Base-by-base conservation (phyloP, 2,888 invertebrate genomes). In the Trimorus sp. region DNA sequence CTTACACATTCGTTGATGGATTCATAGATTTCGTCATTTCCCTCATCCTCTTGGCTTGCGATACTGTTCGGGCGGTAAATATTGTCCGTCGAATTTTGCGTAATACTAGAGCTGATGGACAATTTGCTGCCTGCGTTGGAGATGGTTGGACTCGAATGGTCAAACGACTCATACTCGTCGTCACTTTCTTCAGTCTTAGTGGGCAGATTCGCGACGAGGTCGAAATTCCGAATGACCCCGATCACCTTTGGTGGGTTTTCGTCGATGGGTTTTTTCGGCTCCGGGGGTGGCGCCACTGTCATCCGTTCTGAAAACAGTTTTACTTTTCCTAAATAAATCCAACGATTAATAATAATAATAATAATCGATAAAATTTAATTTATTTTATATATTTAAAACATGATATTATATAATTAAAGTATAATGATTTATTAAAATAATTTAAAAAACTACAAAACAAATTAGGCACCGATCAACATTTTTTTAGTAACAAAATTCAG, bases 131-230 rank as follows among this genome's bases (percentile, higher is more conserved):
- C 86, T 5, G 85, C 86, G 3, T 87, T 86, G 0, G 79, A 81
- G 11, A 89, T 83, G 7, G 66, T 79, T 9, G 63, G 15, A 15
- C 58, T 70, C 12, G 77, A 68, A 16, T 69, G 59, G 6, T 83
- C 84, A 63, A 91, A 89, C 0, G 87, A 70, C 48, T 91, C 91
- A 42, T 91, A 91, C n/a, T 89, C 90, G 37, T 90, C 90, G 40
- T 91, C 90, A 74, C 90, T 90, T 40, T 89, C 90, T 5, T 89
- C 88, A 7, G 86, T 86, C 38, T 86, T 85, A 40, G 86, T 84
- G 0, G 91, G 90, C 40, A 91, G 82, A 85, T 91, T 91, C 0
- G 90, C 90, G 0, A 91, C 88, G 0, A 91, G 86, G 73, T 91
- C 91, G 0, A 91, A 85, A 54, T 87, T 89, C 1, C 84, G 83